phyloP scores from a whole-genome alignment of 2,113 vertebrate genomes.

The Pampusana beccarii region DNA sequence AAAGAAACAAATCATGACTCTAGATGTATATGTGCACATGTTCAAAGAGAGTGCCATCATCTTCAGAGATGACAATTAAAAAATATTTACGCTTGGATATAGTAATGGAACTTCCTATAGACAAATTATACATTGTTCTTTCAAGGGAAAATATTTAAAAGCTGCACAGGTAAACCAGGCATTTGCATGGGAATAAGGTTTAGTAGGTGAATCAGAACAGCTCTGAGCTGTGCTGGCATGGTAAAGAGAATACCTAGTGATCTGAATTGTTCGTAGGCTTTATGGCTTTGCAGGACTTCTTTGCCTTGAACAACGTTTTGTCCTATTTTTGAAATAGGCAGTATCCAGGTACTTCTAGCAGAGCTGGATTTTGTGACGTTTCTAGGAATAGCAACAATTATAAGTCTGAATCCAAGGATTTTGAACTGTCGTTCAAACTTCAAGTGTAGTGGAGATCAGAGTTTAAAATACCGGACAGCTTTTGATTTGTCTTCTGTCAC shows the following conservation, averaged over 20 bases:
- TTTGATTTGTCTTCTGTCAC: slow-evolving; percentile 38
- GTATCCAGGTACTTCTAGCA: background rate
- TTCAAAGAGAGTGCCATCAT: background rate
- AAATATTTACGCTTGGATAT: background rate
- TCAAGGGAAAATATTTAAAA: background rate
- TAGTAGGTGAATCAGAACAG: background rate
- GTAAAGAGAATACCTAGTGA: background rate
- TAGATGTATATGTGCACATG: too few relatives aligned
- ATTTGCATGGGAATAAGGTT: background rate
- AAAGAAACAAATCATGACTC: background rate
- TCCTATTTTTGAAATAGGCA: background rate
- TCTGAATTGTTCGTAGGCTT: background rate
- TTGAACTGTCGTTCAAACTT: slow-evolving; percentile 23
- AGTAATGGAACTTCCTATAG: background rate
- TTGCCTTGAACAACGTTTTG: background rate
- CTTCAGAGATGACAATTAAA: background rate
- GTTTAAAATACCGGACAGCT: slow-evolving; percentile 36
- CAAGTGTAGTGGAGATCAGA: slow-evolving; percentile 14
- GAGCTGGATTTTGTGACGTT: slow-evolving; percentile 4
- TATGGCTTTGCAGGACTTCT: background rate
- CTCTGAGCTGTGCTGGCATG: background rate
- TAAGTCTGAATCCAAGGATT: slow-evolving; percentile 1
- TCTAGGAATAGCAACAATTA: slow-evolving; percentile 31
- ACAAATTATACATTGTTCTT: too few relatives aligned
- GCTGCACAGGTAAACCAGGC: background rate